A percentile compares a stretch with the other conserved stretches of the same genome.
These are phyloP conservation scores for Lucilia sericata DNA, from an alignment of 1,140 invertebrate species.

Conservation along the genomic window DNA sequence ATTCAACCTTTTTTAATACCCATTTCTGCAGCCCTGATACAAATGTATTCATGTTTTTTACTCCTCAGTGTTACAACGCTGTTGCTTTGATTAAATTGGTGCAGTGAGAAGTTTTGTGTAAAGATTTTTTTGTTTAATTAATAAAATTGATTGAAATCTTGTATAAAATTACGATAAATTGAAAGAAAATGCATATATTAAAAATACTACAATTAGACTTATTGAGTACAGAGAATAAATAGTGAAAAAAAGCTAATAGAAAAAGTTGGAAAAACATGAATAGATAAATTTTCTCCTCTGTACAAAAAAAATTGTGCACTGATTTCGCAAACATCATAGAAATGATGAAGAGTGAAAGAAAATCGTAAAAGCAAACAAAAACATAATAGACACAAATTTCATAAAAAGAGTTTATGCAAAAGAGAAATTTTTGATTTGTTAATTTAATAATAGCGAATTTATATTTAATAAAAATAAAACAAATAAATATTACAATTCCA, in stretches of 20 bases:
- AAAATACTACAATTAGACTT: too few relatives aligned
- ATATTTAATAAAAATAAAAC: neutral
- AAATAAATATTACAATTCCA: neutral
- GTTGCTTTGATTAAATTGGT: conserved; percentile 1
- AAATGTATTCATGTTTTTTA: neutral
- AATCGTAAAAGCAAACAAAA: conserved; percentile 2
- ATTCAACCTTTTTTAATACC: too few relatives aligned
- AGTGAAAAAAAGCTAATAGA: neutral
- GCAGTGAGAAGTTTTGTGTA: neutral
- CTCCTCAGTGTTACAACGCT: neutral
- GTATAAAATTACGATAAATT: neutral
- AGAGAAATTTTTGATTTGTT: neutral
- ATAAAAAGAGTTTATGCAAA: neutral
- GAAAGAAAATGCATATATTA: too few relatives aligned
- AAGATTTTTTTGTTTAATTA: neutral
- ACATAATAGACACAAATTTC: neutral
- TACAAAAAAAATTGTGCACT: conserved; percentile 14
- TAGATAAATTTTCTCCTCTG: conserved; percentile 44
- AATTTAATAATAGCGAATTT: neutral
- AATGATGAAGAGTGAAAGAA: conserved; percentile 22
- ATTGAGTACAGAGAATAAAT: too few relatives aligned
- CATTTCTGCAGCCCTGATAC: neutral
- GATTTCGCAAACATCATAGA: conserved; percentile 26
- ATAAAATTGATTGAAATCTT: neutral
- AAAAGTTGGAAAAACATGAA: conserved; percentile 17